phyloP scores from a whole-genome alignment of 2,797 vertebrate genomes.

The Miichthys miiuy region DNA sequence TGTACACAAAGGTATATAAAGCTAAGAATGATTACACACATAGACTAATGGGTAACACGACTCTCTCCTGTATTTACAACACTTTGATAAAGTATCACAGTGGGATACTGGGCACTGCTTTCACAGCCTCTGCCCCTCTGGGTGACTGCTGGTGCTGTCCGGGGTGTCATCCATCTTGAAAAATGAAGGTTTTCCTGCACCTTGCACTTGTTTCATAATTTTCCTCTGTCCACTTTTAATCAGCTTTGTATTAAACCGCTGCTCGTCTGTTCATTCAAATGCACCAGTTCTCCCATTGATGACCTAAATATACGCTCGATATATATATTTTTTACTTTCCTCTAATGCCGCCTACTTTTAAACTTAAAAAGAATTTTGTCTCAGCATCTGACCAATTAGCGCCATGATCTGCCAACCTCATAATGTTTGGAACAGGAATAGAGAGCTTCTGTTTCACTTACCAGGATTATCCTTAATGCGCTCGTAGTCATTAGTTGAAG shows the following conservation, averaged over 20 bases:
- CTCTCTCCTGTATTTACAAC: constrained; percentile 53
- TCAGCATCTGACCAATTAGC: constrained; percentile 3
- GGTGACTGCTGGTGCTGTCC: constrained; percentile 46
- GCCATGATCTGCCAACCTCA: constrained; percentile 14
- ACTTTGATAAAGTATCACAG: constrained; percentile 66
- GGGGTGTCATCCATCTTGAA: constrained; percentile 66
- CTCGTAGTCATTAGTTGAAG: no score
- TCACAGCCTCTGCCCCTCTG: constrained; percentile 50
- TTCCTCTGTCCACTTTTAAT: constrained; percentile 23
- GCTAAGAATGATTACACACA: constrained; percentile 21
- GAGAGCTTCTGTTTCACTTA: background rate
- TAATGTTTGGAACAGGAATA: constrained; percentile 20
- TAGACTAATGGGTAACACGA: constrained; percentile 60
- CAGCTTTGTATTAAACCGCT: constrained; percentile 30
- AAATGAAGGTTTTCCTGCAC: constrained; percentile 48
- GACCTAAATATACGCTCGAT: background rate
- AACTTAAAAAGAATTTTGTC: constrained; percentile 26
- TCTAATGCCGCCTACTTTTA: constrained; percentile 17
- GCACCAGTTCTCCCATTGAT: constrained; percentile 11
- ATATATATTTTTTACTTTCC: constrained; percentile 21
- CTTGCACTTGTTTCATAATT: constrained; percentile 48
- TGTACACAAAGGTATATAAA: constrained; percentile 22
- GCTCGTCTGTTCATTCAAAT: constrained; percentile 16
- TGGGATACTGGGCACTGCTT: constrained; percentile 51
- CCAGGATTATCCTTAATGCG: no score